Evolutionary conservation across 2,113 vertebrate species (phyloP), one percentile per base, ranked within the genome.

Genomic region (Sander vitreus): DNA sequence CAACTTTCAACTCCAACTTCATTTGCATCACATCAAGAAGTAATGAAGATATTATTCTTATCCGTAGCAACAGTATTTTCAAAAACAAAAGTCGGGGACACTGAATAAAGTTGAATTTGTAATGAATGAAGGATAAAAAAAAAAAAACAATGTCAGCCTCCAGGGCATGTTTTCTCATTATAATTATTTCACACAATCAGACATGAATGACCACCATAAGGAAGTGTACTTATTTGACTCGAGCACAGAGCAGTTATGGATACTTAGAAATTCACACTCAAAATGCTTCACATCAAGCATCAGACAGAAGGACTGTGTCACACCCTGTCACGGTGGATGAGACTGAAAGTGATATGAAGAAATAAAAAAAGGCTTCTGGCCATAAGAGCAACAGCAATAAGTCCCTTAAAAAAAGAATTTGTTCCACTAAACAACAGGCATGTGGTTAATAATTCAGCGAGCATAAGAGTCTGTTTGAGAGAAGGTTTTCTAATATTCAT

Each of bases 401-500:
- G 67, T 64, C 64, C 60, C n/a, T 66, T 80, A 77, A 80, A 89
- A 83, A 27, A 27, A 27, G 2, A 8, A 10, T 7, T 43, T 3
- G 39, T 91, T 81, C 58, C 39, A 13, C 80, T 65, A 74, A 89
- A 91, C 89, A 93, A 93, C 87, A 85, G 82, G 77, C 54, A 72
- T 27, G 54, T 30, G 33, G 63, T 94, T 84, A 92, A 94, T 93
- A 90, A 93, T 95, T 93, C 71, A 95, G 76, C 0, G 0, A 48
- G 84, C 76, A 66, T 76, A 92, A 93, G 78, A 90, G 88, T 91
- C 89, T 23, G 43, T 93, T 89, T 91, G 88, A 91, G 84, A 91
- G 80, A 72, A 60, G 84, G n/a, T 73, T 84, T 83, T 94, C 84
- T 88, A 93, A 93, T 93, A 94, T 94, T 92, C 77, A 93, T 93